Base-by-base conservation (phyloP, 2,113 vertebrate species). In the Agapornis roseicollis region DNA sequence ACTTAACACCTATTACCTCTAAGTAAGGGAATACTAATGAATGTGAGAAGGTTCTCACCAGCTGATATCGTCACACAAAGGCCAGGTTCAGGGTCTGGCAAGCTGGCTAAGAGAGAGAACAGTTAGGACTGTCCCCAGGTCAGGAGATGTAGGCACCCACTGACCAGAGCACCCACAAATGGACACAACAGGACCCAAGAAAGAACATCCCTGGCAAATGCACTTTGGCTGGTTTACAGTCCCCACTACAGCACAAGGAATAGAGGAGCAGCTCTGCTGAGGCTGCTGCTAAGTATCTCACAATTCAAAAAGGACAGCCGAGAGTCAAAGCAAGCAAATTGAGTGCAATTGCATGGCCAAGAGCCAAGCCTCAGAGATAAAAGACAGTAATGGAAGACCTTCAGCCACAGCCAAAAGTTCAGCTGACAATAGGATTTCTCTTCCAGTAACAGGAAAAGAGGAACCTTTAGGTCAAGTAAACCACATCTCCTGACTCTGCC, bases 401-500 rank as follows among this genome's bases (percentile, higher is more conserved):
- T 92, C 9, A 13, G 77, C 82, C 82, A 63, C 74, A 91, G 82
- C 86, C 91, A 52, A 42, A 88, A 85, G 90, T 94, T 90, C 89
- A 94, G 86, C 95, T 76, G 77, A 92, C 82, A 90, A 60, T 1
- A 56, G 80, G 37, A 90, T 97, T 95, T 94, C 89, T 97, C 80
- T 79, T 84, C 83, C 61, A 74, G 77, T 33, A 80, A 70, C 77
- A 92, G 77, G 56, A 84, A 92, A 70, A 92, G 68, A 83, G 33
- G 89, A 89, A 89, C 77, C 83, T 93, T 92, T 76, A 94, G 44
- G 47, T 94, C 95, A 95, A 96, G 61, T 47, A 89, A 86, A 90
- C 56, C 86, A 56, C 89, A 94, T 71, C 61, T 88, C 77, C 69
- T 7, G 3, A 68, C 65, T 85, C 44, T 81, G 94, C 91, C 93